phyloP scores from a whole-genome alignment of 2,888 invertebrate species.

The Tigriopus californicus region DNA sequence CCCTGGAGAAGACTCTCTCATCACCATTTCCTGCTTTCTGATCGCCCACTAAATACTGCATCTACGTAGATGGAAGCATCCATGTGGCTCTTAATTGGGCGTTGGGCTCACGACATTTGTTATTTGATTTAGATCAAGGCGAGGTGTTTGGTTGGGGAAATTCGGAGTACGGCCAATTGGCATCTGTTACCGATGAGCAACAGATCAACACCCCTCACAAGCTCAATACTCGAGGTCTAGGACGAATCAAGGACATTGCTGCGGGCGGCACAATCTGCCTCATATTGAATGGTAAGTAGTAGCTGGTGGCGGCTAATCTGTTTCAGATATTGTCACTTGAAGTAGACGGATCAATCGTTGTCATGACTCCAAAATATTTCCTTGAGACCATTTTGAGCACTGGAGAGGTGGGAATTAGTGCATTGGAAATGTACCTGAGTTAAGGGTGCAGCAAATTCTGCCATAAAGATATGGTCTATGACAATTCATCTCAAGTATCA shows the following conservation, averaged over 20 bases:
- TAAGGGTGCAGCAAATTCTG: too few relatives aligned
- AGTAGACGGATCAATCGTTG: not conserved
- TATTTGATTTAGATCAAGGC: conserved; percentile 45
- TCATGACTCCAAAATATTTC: too few relatives aligned
- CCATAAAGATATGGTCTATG: too few relatives aligned
- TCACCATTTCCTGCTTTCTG: too few relatives aligned
- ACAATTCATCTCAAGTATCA: too few relatives aligned
- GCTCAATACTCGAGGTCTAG: conserved; percentile 38
- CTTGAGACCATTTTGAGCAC: too few relatives aligned
- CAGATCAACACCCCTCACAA: conserved; percentile 54
- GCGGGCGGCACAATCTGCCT: conserved; percentile 72
- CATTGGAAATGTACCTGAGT: too few relatives aligned
- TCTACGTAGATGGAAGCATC: too few relatives aligned
- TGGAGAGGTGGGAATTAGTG: too few relatives aligned
- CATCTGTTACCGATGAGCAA: conserved; percentile 30
- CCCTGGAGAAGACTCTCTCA: too few relatives aligned
- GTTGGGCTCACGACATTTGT: not conserved
- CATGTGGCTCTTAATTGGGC: not conserved
- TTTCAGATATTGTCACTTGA: not conserved
- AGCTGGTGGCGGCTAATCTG: not conserved
- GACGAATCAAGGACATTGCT: conserved; percentile 58
- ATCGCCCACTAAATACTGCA: too few relatives aligned
- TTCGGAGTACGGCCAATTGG: conserved; percentile 73
- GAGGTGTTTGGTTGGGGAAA: conserved; percentile 95
- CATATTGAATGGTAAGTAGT: conserved; percentile 41